phyloP scores from a whole-genome alignment of 2,113 vertebrate genomes.

The Perca fluviatilis region DNA sequence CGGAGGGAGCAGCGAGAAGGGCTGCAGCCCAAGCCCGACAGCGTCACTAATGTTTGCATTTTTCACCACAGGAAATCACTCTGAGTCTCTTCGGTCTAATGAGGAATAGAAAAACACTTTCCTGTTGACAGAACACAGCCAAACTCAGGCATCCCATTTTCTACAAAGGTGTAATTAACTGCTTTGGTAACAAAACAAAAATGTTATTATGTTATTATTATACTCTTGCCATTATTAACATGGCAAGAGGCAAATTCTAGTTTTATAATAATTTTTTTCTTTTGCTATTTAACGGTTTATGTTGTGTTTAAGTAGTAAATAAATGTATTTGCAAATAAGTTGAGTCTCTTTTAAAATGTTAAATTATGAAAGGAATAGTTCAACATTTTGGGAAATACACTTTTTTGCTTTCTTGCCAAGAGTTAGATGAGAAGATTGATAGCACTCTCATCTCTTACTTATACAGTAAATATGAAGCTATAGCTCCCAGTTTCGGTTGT shows the following conservation, averaged over 20 bases:
- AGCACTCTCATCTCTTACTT: neutral
- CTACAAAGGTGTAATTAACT: conserved; percentile 51
- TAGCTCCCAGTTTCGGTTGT: no score
- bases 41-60: conserved; percentile 78
- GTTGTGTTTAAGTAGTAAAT: neutral
- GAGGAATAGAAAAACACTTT: conserved; percentile 72
- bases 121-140: conserved; percentile 60
- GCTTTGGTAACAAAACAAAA: conserved; percentile 47
- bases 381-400: neutral
- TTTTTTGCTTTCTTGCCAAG: neutral
- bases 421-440: neutral
- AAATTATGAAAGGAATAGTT: neutral
- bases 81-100: conserved; percentile 68
- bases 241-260: neutral
- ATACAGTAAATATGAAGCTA: neutral
- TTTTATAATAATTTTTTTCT: neutral
- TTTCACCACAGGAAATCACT: conserved; percentile 80
- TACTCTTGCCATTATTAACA: neutral
- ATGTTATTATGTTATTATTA: conserved; percentile 9
- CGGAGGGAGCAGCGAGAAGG: conserved; percentile 63
- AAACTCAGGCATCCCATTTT: conserved; percentile 38
- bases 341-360: neutral
- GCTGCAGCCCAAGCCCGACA: conserved; percentile 39
- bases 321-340: neutral
- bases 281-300: neutral